A percentile compares a stretch with the other conserved stretches of the same genome.
Conservation (phyloP, 2,113 vertebrate species). For the western clawed frog (Xenopus tropicalis) region UCB_Xtro_10.0 CM004451.2:46685501-46686000, state of each 20-base stretch:
- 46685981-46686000: constrained; percentile 66
- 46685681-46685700: too few relatives aligned
- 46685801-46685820: constrained; percentile 77
- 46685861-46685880: constrained; percentile 69
- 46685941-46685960: constrained; percentile 87
- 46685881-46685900: constrained; percentile 45
- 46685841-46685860: constrained; percentile 83
- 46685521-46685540: constrained; percentile 35
- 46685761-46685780: constrained; percentile 48
- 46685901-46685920: constrained; percentile 58
- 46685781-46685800: constrained; percentile 49
- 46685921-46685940: constrained; percentile 89
- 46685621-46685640: constrained; percentile 61
- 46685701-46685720: constrained; percentile 33
- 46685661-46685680: constrained; percentile 12
- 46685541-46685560: constrained; percentile 49
- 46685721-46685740: constrained; percentile 38
- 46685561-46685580: constrained; percentile 56
- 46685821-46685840: constrained; percentile 87
- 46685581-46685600: constrained; percentile 14
- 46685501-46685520: constrained; percentile 63
- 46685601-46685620: constrained; percentile 35
- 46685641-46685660: constrained; percentile 51
- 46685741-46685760: constrained; percentile 52
- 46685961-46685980: constrained; percentile 78